These are phyloP conservation scores for Lepisosteus oculatus DNA, from an alignment of 2,113 vertebrate genomes.

Conservation along the genomic window DNA sequence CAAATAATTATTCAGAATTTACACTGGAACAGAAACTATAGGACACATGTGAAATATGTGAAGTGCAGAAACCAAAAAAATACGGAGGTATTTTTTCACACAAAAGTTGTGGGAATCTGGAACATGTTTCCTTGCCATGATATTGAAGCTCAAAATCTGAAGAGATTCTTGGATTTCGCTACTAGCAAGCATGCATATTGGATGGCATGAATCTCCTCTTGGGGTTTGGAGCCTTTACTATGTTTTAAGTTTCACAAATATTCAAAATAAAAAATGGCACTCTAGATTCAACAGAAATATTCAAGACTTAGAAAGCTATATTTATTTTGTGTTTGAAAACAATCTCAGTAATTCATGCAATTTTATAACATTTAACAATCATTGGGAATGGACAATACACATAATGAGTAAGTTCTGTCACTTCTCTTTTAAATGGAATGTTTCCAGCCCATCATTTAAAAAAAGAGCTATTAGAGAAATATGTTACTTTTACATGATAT, in stretches of 20 bases:
- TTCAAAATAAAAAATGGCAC: neutral
- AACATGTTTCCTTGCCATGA: too few relatives aligned
- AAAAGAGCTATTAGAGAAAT: slow-evolving; percentile 5
- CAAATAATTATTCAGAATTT: too few relatives aligned
- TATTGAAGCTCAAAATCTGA: too few relatives aligned
- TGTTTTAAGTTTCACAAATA: neutral
- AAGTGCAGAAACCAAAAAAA: too few relatives aligned
- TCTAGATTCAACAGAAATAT: neutral
- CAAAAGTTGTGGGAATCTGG: too few relatives aligned
- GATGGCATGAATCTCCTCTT: neutral
- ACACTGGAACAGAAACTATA: too few relatives aligned
- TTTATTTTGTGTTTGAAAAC: slow-evolving; percentile 39
- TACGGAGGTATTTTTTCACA: too few relatives aligned
- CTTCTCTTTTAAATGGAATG: slow-evolving; percentile 49
- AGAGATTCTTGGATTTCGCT: too few relatives aligned
- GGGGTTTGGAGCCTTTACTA: neutral
- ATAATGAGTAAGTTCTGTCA: slow-evolving; percentile 21
- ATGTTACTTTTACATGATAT: too few relatives aligned
- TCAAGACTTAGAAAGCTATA: slow-evolving; percentile 22
- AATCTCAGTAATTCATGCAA: slow-evolving; percentile 39
- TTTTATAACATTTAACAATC: slow-evolving; percentile 59
- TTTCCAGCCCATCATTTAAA: slow-evolving; percentile 49
- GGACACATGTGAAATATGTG: too few relatives aligned
- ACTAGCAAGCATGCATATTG: too few relatives aligned
- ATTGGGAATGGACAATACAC: slow-evolving; percentile 36